phyloP scores from a whole-genome alignment of 2,113 vertebrate species.

The Hucho hucho region DNA sequence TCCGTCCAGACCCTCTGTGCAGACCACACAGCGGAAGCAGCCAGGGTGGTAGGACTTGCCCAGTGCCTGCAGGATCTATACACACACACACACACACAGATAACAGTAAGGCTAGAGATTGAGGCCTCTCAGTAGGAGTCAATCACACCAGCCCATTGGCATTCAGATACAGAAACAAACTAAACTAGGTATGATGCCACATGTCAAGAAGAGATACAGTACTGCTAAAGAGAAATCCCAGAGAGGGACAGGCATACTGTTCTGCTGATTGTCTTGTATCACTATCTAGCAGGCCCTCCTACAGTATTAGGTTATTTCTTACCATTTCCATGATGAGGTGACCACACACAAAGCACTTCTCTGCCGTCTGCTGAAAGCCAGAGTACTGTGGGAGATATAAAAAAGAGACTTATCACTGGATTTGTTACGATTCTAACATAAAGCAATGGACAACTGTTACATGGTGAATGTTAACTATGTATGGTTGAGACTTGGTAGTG shows the following conservation, averaged over 20 bases:
- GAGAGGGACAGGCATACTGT: neutral
- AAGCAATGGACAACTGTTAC: constrained; percentile 67
- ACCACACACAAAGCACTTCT: constrained; percentile 98
- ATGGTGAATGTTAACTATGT: constrained; percentile 81
- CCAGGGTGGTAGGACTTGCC: constrained; percentile 97
- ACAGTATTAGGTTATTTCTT: constrained; percentile 71
- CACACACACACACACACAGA: constrained; percentile 8
- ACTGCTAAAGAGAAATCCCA: neutral
- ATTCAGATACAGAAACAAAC: neutral
- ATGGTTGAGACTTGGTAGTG: too few relatives aligned
- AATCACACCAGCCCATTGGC: neutral
- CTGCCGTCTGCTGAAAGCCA: constrained; percentile 97
- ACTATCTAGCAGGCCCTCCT: neutral
- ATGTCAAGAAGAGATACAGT: neutral
- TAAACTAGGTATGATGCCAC: neutral
- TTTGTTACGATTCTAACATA: neutral
- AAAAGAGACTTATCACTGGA: neutral
- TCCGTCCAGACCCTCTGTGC: constrained; percentile 93
- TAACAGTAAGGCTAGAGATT: neutral
- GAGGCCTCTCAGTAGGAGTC: neutral
- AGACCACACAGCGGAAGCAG: constrained; percentile 97
- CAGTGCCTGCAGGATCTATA: constrained; percentile 94
- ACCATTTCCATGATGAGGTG: constrained; percentile 99
- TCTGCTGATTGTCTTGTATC: neutral
- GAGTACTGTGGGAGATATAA: constrained; percentile 85